Percentiles rank a stretch among this genome's conserved stretches.
Evolutionary conservation across 1,140 invertebrate genomes (phyloP).

Genomic region (Goniozus legneri): DNA sequence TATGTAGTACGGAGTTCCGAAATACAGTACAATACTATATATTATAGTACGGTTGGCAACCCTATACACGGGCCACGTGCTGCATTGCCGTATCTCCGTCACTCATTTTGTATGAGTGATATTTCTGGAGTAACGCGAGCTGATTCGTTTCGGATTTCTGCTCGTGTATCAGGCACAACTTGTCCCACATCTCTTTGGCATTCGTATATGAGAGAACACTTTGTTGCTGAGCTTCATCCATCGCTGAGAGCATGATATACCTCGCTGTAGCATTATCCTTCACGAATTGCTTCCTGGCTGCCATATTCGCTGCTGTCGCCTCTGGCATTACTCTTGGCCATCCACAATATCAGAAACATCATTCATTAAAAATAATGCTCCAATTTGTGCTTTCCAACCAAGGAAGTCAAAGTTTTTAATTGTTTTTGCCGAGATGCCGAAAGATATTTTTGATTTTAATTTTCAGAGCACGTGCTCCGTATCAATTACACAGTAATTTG

Average conservation of each 20-base stretch:
- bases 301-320: neutral
- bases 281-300: neutral
- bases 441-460: constrained; percentile 10
- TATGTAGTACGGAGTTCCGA: too few species aligned
- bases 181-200: constrained; percentile 7
- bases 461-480: neutral
- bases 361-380: constrained; percentile 9
- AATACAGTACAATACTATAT: too few species aligned
- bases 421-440: constrained; percentile 7
- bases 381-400: constrained; percentile 15
- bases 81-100: constrained; percentile 7
- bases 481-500: neutral
- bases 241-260: constrained; percentile 7
- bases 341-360: constrained; percentile 8
- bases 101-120: constrained; percentile 6
- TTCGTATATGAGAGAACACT: too few species aligned
- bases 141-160: constrained; percentile 12
- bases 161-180: neutral
- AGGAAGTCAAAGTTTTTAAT: constrained; percentile 17
- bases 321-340: neutral
- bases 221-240: constrained; percentile 13
- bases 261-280: constrained; percentile 18
- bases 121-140: constrained; percentile 2
- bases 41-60: too few species aligned
- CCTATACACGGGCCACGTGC: constrained; percentile 11